These are phyloP conservation scores for Lycorma delicatula DNA, from an alignment of 1,140 invertebrate genomes.

Conservation along the genomic window DNA sequence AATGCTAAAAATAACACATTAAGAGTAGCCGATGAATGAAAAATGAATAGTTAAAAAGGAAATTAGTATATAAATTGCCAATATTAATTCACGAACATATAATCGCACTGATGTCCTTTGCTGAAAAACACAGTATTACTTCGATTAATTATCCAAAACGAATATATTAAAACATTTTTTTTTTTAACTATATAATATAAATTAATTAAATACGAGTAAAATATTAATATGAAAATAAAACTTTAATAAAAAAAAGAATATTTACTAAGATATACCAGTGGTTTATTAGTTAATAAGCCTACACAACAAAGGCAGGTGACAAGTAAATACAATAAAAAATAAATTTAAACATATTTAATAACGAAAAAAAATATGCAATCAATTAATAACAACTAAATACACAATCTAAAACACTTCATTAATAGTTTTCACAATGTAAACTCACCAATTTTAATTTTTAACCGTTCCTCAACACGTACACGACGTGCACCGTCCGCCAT, in stretches of 20 bases:
- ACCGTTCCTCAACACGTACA: conserved; percentile 75
- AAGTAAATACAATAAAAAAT: conserved; percentile 5
- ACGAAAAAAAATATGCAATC: background rate
- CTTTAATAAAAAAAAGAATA: conserved; percentile 1
- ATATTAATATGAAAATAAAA: background rate
- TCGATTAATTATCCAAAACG: no score
- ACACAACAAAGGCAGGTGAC: conserved; percentile 19
- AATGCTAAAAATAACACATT: no score
- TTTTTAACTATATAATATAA: background rate
- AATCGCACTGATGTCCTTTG: background rate
- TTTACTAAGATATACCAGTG: background rate
- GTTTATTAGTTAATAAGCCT: conserved; percentile 4
- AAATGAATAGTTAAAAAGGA: no score
- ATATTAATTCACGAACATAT: no score
- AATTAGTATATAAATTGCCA: no score
- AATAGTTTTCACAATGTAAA: conserved; percentile 31
- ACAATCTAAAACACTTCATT: conserved; percentile 10
- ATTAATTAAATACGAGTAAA: conserved; percentile 1
- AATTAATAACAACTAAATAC: background rate
- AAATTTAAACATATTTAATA: background rate
- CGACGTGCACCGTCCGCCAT: conserved; percentile 76
- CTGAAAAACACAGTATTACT: background rate
- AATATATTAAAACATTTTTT: background rate
- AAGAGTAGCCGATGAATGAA: no score
- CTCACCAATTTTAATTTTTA: conserved; percentile 82